Base-by-base conservation (phyloP, 1,140 invertebrate species). In the Apocrypta bakeri region DNA sequence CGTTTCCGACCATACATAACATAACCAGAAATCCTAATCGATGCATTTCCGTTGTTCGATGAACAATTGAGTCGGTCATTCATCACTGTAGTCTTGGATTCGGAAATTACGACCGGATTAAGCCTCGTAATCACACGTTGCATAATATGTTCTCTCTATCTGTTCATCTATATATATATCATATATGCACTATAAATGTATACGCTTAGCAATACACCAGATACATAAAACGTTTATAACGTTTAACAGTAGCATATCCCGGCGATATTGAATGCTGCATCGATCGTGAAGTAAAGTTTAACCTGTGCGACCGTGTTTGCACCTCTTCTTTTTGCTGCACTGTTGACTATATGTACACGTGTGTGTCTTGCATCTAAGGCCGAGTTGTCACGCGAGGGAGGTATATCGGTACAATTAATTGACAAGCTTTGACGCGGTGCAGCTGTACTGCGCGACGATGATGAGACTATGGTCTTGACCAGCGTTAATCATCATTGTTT, bases 281-380 rank as follows among this genome's bases (percentile, higher is more conserved):
- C 89, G 89, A 90, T 88, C 88, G 86, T 84, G 88, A 87, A 88
- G 87, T 89, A 87, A 85, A 89, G 88, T 88, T 90, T 88, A 88
- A 37, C 33, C 33, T 83, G 86, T 87, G 86, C 37, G 27, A 66
- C 68, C 85, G 87, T 87, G 88, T 90, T 89, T 89, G 89, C 89
- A 89, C 81, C 88, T 33, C 24, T 33, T 17, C 31, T 11, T 25
- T 72, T 72, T 63, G 29, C 42, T 7, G 21, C 25, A 29, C 1
- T 68, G 25, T 68, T 69, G n/a, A 31, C 14, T 68, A 14, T 69
- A 1, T 33, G 33, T n/a, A n/a, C n/a, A n/a, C n/a, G 11, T 4
- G 31, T 66, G 11, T 40, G 21, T 68, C 64, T 37, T 29, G 63
- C 63, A 2, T 9, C 64, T 33, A 76, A 76, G 75, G 75, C 63